phyloP scores from a whole-genome alignment of 2,888 invertebrate genomes.

The Eupithecia insigniata region DNA sequence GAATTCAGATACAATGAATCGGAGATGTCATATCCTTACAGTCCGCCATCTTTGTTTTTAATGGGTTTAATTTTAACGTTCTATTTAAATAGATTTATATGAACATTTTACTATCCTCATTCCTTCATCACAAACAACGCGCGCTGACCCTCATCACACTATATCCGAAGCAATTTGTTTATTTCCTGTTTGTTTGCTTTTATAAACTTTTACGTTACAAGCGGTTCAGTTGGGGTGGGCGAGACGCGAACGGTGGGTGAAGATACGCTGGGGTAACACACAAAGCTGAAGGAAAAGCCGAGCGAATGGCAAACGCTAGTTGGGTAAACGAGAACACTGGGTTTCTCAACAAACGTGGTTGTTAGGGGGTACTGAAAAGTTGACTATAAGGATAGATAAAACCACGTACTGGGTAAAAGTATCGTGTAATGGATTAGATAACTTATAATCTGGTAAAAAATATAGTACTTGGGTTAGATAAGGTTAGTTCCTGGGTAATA shows the following conservation, averaged over 20 bases:
- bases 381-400: background rate
- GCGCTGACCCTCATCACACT: constrained; percentile 61
- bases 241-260: background rate
- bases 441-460: background rate
- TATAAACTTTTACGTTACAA: background rate
- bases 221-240: background rate
- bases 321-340: background rate
- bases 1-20: constrained; percentile 43
- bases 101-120: constrained; percentile 22
- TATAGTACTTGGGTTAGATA: background rate
- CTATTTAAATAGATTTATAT: background rate
- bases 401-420: background rate
- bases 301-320: background rate
- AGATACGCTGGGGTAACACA: background rate
- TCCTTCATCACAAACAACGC: constrained; percentile 51
- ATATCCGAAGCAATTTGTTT: constrained; percentile 43
- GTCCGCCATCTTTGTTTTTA: background rate
- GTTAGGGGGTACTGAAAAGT: background rate
- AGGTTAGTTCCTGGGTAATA: background rate
- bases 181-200: constrained; percentile 1
- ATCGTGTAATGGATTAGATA: background rate
- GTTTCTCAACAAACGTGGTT: background rate
- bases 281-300: too few relatives aligned
- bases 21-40: background rate
- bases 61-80: background rate